Conservation (phyloP, 2,113 vertebrate genomes). For the Siniperca knerii region DNA sequence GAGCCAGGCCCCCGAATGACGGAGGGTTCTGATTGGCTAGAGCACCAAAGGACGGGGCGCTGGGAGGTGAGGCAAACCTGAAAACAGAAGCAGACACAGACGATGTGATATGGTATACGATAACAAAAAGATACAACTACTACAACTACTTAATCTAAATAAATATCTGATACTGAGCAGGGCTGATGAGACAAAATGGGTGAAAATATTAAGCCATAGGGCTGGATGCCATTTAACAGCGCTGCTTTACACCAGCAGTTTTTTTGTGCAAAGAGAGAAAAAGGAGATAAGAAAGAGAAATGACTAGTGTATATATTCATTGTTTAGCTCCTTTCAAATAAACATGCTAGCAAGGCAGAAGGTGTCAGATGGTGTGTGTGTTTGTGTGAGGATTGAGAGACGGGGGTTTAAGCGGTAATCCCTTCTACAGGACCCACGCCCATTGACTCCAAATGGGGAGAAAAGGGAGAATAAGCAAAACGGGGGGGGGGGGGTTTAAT, state of each 20-base stretch:
- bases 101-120: background rate
- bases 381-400: constrained; percentile 50
- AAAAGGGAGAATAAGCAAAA: constrained; percentile 45
- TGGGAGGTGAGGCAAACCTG: constrained; percentile 90
- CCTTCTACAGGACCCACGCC: constrained; percentile 41
- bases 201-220: background rate
- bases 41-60: constrained; percentile 87
- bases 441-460: constrained; percentile 28
- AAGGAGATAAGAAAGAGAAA: background rate
- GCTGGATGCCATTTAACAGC: background rate
- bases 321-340: constrained; percentile 7
- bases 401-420: constrained; percentile 69
- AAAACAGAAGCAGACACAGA: constrained; percentile 19
- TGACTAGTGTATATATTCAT: background rate
- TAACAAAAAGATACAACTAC: background rate
- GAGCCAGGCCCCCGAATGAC: constrained; percentile 89
- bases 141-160: background rate
- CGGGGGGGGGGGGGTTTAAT: constrained; percentile 65
- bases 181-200: background rate
- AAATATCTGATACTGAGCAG: background rate
- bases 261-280: background rate
- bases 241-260: background rate
- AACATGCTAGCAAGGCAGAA: constrained; percentile 32
- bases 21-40: constrained; percentile 89
- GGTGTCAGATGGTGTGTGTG: constrained; percentile 44